Conservation (phyloP, 2,888 invertebrate species). For the Acrobeloides nanus region DNA sequence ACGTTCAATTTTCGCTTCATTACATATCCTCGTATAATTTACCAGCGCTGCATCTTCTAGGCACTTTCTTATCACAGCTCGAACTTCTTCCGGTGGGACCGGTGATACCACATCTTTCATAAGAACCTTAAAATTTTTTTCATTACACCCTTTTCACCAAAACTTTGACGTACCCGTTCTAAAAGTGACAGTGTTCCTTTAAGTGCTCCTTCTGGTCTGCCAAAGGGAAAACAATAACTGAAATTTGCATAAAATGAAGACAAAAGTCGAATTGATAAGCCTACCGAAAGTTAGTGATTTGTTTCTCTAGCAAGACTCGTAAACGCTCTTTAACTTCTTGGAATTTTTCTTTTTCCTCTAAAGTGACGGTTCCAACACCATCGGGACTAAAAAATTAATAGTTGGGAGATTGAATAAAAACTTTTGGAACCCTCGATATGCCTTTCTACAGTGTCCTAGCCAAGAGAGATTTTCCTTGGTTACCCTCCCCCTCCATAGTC, state of each 20-base stretch:
- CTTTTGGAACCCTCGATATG: constrained; percentile 5
- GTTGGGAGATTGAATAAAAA: constrained; percentile 2
- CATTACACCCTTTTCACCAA: background rate
- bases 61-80: constrained; percentile 89
- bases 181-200: constrained; percentile 90
- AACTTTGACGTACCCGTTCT: constrained; percentile 72
- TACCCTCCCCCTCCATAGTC: too few relatives aligned
- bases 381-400: constrained; percentile 70
- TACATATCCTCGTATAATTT: constrained; percentile 89
- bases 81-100: constrained; percentile 86
- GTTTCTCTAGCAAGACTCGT: constrained; percentile 82
- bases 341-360: constrained; percentile 84
- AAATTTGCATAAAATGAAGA: too few relatives aligned
- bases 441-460: background rate
- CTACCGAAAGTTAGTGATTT: constrained; percentile 97
- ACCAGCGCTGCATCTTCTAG: constrained; percentile 93
- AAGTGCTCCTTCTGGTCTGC: constrained; percentile 91
- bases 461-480: too few relatives aligned
- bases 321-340: constrained; percentile 92
- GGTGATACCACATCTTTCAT: constrained; percentile 99
- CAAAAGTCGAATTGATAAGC: background rate
- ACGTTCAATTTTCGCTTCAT: constrained; percentile 97
- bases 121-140: constrained; percentile 63
- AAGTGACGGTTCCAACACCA: constrained; percentile 94
- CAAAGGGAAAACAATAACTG: constrained; percentile 95